Conservation (phyloP, 2,113 vertebrate species). For the Calyptommatus sinebrachiatus region DNA sequence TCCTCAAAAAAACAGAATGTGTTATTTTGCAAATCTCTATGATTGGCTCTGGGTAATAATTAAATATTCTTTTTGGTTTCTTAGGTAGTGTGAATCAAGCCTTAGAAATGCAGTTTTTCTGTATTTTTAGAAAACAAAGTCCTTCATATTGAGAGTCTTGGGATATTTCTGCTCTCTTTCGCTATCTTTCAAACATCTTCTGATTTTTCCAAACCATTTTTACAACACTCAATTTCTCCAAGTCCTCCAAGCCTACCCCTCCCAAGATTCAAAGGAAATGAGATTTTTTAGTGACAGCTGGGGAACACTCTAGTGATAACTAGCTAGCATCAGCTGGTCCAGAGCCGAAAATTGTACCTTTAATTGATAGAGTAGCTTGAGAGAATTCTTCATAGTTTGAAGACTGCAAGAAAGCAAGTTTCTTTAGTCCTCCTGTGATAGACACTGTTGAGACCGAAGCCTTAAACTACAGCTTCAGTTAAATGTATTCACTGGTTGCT, state of each 20-base stretch:
- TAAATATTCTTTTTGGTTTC: not conserved
- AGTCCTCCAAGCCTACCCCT: not conserved
- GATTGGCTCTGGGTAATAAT: not conserved
- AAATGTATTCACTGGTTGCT: not conserved
- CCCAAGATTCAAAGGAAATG: not conserved
- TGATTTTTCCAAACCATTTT: fast-evolving
- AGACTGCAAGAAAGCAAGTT: not conserved
- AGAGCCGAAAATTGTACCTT: fast-evolving
- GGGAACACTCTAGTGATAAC: not conserved
- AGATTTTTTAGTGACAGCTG: fast-evolving
- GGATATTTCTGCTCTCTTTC: too few species aligned
- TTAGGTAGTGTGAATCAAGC: too few species aligned
- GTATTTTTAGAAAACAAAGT: too few species aligned
- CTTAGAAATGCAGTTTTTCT: too few species aligned
- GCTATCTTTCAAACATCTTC: not conserved
- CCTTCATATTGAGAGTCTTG: too few species aligned
- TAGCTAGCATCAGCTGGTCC: fast-evolving
- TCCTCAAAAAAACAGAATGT: not conserved
- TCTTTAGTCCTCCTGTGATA: not conserved
- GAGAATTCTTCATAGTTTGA: not conserved
- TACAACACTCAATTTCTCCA: not conserved
- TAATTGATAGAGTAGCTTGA: not conserved
- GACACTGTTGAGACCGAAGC: not conserved
- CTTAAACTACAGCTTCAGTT: fast-evolving
- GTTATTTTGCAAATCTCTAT: not conserved